These are phyloP conservation scores for Heterotis niloticus DNA, from an alignment of 2,113 vertebrate genomes.

Conservation along the genomic window DNA sequence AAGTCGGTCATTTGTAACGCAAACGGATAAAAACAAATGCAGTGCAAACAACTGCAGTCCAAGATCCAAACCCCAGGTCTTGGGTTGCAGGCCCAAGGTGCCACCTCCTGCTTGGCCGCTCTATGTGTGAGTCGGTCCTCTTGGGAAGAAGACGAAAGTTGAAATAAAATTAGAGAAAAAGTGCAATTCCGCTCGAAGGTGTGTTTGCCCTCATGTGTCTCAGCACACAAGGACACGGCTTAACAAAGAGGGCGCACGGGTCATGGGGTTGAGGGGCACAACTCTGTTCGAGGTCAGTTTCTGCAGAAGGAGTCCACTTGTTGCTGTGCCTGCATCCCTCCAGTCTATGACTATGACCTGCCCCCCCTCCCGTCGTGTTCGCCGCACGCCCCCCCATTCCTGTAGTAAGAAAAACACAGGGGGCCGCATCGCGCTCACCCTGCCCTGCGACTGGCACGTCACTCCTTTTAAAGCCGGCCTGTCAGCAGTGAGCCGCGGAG, in stretches of 20 bases:
- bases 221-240: neutral
- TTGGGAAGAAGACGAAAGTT: no score
- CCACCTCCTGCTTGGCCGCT: neutral
- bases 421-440: neutral
- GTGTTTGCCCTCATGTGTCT: neutral
- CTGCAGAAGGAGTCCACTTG: neutral
- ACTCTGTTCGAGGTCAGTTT: conserved; percentile 1
- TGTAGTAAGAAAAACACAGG: conserved; percentile 1
- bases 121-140: neutral
- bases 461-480: conserved; percentile 10
- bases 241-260: neutral
- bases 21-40: no score
- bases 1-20: neutral
- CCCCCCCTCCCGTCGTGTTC: neutral
- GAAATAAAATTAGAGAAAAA: no score
- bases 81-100: no score
- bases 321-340: neutral
- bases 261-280: neutral
- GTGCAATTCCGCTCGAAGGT: neutral
- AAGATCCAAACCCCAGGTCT: no score
- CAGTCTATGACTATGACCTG: neutral
- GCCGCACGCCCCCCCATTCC: neutral
- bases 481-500: neutral
- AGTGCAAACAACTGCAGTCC: no score
- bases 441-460: neutral